phyloP scores from a whole-genome alignment of 2,113 vertebrate genomes.

The Oophaga pumilio region DNA sequence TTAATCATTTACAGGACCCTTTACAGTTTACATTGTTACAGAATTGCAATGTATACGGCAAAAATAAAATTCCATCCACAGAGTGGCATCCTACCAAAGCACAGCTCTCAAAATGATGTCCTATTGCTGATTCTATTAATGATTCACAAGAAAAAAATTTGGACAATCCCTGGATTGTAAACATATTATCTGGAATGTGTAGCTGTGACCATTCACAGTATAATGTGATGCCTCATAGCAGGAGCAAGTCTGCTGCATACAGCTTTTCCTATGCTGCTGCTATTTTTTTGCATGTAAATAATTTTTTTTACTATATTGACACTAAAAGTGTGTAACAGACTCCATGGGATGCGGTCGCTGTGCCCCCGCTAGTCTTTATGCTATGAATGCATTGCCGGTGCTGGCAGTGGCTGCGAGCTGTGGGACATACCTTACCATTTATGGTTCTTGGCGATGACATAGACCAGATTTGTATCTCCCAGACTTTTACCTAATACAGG shows the following conservation, averaged over 20 bases:
- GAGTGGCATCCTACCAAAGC: too few relatives aligned
- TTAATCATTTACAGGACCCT: too few relatives aligned
- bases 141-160: neutral
- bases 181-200: neutral
- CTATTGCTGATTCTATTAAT: neutral
- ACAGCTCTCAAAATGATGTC: too few relatives aligned
- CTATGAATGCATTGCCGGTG: conserved; percentile 8
- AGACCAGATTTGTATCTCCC: conserved; percentile 17
- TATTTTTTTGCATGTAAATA: neutral
- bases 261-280: neutral
- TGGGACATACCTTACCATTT: conserved; percentile 56
- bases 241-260: too few relatives aligned
- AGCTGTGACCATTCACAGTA: neutral
- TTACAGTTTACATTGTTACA: too few relatives aligned
- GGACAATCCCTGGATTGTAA: neutral
- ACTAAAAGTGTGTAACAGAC: neutral
- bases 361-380: conserved; percentile 4
- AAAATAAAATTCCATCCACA: too few relatives aligned
- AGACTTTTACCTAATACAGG: conserved; percentile 54
- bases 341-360: neutral
- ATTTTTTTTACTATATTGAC: neutral
- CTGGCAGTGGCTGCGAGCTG: neutral
- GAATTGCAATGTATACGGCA: too few relatives aligned
- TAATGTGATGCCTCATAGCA: neutral
- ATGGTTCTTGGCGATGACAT: conserved; percentile 44